These are phyloP conservation scores for Elysia crispata DNA, from an alignment of 2,888 invertebrate species.

Conservation along the genomic window DNA sequence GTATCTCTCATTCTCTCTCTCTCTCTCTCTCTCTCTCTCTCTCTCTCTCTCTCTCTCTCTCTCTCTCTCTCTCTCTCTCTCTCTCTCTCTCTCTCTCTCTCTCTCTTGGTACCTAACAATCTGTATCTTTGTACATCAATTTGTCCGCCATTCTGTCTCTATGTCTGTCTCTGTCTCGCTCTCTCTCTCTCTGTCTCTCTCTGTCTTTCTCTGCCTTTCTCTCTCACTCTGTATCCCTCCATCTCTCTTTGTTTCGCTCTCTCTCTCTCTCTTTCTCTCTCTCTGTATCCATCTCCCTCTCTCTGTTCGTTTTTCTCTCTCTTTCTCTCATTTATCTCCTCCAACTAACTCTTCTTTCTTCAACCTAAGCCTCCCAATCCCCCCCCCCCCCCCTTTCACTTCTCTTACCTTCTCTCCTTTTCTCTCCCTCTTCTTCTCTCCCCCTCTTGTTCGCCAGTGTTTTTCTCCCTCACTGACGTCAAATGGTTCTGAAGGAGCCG, in stretches of 20 bases:
- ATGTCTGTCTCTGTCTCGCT: constrained; percentile 22
- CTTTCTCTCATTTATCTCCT: constrained; percentile 3
- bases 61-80: constrained; percentile 15
- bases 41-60: constrained; percentile 18
- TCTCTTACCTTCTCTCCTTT: neutral
- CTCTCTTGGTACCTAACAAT: neutral
- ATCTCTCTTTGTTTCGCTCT: constrained; percentile 25
- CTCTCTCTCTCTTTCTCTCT: constrained; percentile 36
- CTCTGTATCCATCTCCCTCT: constrained; percentile 38
- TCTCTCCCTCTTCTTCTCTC: constrained; percentile 17
- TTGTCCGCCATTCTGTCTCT: constrained; percentile 16
- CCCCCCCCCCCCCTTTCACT: neutral
- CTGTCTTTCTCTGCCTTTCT: constrained; percentile 34
- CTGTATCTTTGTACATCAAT: constrained; percentile 15
- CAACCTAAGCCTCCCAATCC: neutral
- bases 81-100: constrained; percentile 23
- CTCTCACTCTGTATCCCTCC: constrained; percentile 28
- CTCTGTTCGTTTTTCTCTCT: neutral
- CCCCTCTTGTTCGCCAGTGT: constrained; percentile 18
- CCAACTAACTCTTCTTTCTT: neutral
- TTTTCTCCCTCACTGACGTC: neutral
- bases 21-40: constrained; percentile 41
- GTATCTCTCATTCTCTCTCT: constrained; percentile 21
- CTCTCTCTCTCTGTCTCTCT: constrained; percentile 37
- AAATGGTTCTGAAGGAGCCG: too few species aligned